Percentiles rank a stretch among this genome's conserved stretches.
Conservation (phyloP, 2,797 vertebrate genomes). For the Zenarchopterus dispar region DNA sequence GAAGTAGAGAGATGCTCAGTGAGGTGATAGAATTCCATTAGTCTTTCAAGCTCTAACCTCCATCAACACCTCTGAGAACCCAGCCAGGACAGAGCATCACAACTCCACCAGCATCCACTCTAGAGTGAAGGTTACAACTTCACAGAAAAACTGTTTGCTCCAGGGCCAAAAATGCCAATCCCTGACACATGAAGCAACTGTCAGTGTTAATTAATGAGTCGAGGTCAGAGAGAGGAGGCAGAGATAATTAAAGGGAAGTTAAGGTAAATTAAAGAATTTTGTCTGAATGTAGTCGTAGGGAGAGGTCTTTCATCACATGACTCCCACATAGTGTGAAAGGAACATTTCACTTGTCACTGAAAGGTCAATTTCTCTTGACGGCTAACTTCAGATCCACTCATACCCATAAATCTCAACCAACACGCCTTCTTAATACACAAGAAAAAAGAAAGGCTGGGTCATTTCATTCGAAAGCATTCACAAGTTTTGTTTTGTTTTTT, state of each 20-base stretch:
- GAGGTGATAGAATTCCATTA: conserved; percentile 52
- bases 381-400: no score
- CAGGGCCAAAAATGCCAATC: background rate
- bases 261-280: background rate
- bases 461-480: no score
- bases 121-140: background rate
- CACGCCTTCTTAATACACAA: no score
- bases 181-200: background rate
- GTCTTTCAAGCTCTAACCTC: conserved; percentile 42
- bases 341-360: background rate
- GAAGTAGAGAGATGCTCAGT: conserved; percentile 28
- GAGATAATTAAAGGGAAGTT: background rate
- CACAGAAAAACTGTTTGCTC: background rate
- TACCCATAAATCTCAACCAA: no score
- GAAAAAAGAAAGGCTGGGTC: no score
- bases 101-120: conserved; percentile 2
- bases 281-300: no score
- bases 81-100: conserved; percentile 7
- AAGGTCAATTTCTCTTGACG: no score
- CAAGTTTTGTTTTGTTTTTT: no score
- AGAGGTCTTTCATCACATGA: background rate
- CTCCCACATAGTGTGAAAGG: background rate
- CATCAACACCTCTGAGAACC: conserved; percentile 47
- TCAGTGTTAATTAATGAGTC: conserved; percentile 1
- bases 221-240: background rate